Evolutionary conservation across 2,888 invertebrate genomes (phyloP).

Genomic region (Thereva unica): DNA sequence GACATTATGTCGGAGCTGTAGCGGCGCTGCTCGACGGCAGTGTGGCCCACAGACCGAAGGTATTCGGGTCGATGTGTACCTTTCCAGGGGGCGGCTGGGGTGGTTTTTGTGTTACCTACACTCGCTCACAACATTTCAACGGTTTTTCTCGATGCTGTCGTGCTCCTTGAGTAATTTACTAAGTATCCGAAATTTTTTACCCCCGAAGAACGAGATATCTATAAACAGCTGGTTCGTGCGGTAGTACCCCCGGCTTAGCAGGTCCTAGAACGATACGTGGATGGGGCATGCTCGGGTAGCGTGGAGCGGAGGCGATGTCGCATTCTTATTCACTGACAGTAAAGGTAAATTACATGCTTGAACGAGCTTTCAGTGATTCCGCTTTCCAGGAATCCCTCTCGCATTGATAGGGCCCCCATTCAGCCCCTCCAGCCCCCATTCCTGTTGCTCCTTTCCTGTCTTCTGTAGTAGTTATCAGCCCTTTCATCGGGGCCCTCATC

Average conservation of each 20-base stretch:
- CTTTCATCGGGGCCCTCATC: background rate
- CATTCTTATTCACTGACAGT: slow-evolving; percentile 44
- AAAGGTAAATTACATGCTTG: slow-evolving; percentile 46
- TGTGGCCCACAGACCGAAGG: no score
- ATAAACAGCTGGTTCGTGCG: slow-evolving; percentile 7
- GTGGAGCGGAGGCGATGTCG: background rate
- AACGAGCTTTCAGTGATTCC: slow-evolving; percentile 42
- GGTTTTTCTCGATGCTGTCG: slow-evolving; percentile 4
- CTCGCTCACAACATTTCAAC: slow-evolving; percentile 16
- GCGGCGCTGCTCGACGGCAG: background rate
- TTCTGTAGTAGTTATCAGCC: background rate
- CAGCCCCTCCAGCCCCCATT: background rate
- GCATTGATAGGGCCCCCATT: slow-evolving; percentile 8
- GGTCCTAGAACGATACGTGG: background rate
- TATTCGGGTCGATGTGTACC: no score
- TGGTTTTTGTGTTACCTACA: background rate
- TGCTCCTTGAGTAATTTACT: slow-evolving; percentile 32
- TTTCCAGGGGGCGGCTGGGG: slow-evolving; percentile 7
- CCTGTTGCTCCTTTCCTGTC: background rate
- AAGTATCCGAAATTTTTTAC: slow-evolving; percentile 29
- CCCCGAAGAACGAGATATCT: background rate
- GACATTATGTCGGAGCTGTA: slow-evolving; percentile 14
- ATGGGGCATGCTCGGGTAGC: background rate
- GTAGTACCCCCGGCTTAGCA: background rate
- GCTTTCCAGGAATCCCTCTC: slow-evolving; percentile 4